Evolutionary conservation across 2,113 vertebrate species (phyloP), one percentile per base, ranked within the genome.

Genomic region (Tinamus guttatus): DNA sequence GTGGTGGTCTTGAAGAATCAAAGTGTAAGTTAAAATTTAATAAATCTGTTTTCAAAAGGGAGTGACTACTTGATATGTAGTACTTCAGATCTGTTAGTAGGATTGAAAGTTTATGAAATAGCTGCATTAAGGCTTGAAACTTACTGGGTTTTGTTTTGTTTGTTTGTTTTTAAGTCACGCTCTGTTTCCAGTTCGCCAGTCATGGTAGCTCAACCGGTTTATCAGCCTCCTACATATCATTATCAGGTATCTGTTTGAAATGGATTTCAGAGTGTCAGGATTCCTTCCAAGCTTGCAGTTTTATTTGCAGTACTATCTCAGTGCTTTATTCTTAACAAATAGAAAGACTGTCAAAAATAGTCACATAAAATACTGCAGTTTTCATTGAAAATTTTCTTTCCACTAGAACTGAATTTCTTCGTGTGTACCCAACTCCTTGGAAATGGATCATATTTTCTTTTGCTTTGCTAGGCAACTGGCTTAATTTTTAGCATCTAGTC

Each of bases 161-260:
- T 51, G 86, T 87, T 74, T 85, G 43, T 87, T 95, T 87, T 92
- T 52, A 87, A 98, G 98, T 95, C 96, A 1, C 95, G 95, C 71
- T 96, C 98, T 70, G 82, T 97, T 95, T 97, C 98, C 94, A 96
- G 97, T 96, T 97, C 98, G 36, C 97, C 98, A 80, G 49, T 98
- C 95, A 97, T 98, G 97, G 93, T 98, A 59, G 93, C 98, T 81
- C 98, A 98, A 56, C 97, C 97, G 6, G 89, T 98, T 85, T 98
- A 97, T 96, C 98, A 98, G 76, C 97, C 98, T 80, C 97, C 98
- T 94, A 81, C 97, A 0, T 98, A 98, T 77, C 98, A 98, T 73
- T 98, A 98, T 74, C 98, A 98, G 98, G 98, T 98, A 98, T 94
- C 58, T 94, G 43, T 87, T 88, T 51, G 67, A 54, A 81, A 80